Evolutionary conservation across 2,888 invertebrate genomes (phyloP).

Genomic region (Chloroclystis v-ata): DNA sequence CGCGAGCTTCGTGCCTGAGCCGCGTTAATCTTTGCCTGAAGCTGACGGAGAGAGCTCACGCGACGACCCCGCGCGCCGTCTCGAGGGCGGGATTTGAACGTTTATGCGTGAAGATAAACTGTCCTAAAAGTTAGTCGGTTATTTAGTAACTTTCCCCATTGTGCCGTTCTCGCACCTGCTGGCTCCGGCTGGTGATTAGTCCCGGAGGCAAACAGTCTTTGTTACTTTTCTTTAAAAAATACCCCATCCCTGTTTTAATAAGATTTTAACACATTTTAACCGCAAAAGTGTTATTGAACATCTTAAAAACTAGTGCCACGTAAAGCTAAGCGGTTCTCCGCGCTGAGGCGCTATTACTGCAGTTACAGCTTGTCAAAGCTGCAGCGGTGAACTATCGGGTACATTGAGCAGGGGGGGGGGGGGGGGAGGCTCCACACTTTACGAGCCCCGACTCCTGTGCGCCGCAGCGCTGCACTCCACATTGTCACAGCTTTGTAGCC

Average conservation of each 20-base stretch:
- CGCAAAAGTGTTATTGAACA: not conserved
- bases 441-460: too few relatives aligned
- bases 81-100: conserved; percentile 37
- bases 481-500: too few relatives aligned
- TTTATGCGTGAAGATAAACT: conserved; percentile 28
- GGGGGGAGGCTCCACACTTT: too few relatives aligned
- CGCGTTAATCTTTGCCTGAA: conserved; percentile 53
- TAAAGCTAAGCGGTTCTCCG: too few relatives aligned
- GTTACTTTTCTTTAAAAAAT: conserved; percentile 42
- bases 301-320: not conserved
- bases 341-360: too few relatives aligned
- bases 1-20: conserved; percentile 28
- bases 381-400: too few relatives aligned
- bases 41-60: conserved; percentile 42
- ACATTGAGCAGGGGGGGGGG: too few relatives aligned
- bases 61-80: conserved; percentile 16
- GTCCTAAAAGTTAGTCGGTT: conserved; percentile 48
- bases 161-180: conserved; percentile 28
- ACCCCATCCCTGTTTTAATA: conserved; percentile 30
- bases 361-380: too few relatives aligned
- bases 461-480: too few relatives aligned
- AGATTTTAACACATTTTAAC: too few relatives aligned
- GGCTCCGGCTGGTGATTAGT: conserved; percentile 43
- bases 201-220: conserved; percentile 35
- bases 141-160: conserved; percentile 64